phyloP scores from a whole-genome alignment of 2,113 vertebrate genomes.

The Rousettus leschenaultii region DNA sequence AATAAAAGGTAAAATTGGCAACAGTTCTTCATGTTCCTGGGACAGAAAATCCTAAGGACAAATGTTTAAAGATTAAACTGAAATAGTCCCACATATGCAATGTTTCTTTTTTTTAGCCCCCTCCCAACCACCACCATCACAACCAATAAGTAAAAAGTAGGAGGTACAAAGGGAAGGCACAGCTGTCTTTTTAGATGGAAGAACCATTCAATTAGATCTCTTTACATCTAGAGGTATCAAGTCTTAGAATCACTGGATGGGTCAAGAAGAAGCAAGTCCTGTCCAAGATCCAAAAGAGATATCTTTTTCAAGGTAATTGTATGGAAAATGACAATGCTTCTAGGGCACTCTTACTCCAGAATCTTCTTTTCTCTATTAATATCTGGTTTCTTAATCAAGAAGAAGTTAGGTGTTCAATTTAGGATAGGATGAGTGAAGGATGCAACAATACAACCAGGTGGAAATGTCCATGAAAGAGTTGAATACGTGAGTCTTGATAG shows the following conservation, averaged over 20 bases:
- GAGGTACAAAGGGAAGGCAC: background rate
- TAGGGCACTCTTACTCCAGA: background rate
- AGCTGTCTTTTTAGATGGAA: conserved; percentile 1
- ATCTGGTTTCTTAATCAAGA: conserved; percentile 4
- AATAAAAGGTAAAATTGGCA: background rate
- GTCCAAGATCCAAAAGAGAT: background rate
- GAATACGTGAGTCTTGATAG: background rate
- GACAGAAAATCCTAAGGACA: conserved; percentile 13
- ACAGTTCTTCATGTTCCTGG: background rate
- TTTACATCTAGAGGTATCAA: background rate
- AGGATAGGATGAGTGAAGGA: background rate
- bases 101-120: background rate
- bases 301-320: conserved; percentile 43
- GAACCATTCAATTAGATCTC: background rate
- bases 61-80: conserved; percentile 17
- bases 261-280: conserved; percentile 10
- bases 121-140: background rate
- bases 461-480: background rate
- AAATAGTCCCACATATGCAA: background rate
- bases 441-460: background rate
- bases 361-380: background rate
- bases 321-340: background rate
- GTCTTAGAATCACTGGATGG: background rate
- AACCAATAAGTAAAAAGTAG: conserved; percentile 46
- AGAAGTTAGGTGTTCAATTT: background rate